Evolutionary conservation across 2,113 vertebrate genomes (phyloP).

Genomic region (Ptychochromis oligacanthus): DNA sequence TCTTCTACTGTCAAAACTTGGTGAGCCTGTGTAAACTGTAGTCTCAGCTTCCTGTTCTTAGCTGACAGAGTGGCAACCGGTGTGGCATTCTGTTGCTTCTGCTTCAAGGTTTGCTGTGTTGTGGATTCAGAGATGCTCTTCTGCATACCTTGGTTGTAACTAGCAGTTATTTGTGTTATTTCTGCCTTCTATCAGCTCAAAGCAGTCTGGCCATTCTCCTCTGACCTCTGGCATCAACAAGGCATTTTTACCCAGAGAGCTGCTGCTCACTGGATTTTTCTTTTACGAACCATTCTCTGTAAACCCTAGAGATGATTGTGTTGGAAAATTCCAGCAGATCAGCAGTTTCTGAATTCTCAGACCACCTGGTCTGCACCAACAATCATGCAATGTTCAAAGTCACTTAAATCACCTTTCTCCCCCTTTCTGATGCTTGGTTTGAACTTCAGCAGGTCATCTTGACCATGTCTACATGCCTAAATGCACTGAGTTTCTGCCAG

Average conservation of each 20-base stretch:
- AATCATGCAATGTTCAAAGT: neutral
- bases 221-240: too few species aligned
- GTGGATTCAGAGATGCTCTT: neutral
- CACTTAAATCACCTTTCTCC: neutral
- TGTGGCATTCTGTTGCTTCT: neutral
- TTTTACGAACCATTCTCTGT: too few species aligned
- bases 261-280: too few species aligned
- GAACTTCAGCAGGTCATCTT: neutral
- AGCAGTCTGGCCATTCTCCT: too few species aligned
- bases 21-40: neutral
- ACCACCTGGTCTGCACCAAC: neutral
- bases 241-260: too few species aligned
- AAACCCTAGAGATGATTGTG: too few species aligned
- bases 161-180: neutral
- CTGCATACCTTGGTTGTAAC: neutral
- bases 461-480: fast-evolving
- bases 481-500: neutral
- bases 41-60: neutral
- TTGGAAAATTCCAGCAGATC: neutral
- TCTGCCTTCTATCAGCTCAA: too few species aligned
- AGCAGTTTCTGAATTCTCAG: neutral
- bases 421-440: neutral
- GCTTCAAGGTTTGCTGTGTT: neutral
- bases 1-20: too few species aligned
- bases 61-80: neutral